A percentile compares a stretch with the other conserved stretches of the same genome.
These are phyloP conservation scores for Drosophila lacicola DNA, from an alignment of 2,888 invertebrate genomes.

Conservation along the genomic window DNA sequence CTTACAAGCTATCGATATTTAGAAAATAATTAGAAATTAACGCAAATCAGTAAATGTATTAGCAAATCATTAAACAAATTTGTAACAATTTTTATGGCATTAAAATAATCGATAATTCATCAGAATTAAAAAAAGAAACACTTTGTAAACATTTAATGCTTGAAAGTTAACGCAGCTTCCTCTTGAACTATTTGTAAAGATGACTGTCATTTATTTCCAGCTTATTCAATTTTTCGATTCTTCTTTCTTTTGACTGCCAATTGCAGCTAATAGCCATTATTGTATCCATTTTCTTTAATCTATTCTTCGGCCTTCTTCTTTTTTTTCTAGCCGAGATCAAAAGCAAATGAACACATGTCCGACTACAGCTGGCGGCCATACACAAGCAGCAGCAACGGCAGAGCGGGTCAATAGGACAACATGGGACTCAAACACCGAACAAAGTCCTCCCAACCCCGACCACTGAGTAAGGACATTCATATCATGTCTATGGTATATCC, in stretches of 20 bases:
- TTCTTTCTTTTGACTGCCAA: background rate
- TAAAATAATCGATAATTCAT: too few relatives aligned
- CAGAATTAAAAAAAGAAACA: too few relatives aligned
- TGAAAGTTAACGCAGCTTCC: background rate
- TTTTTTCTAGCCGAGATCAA: slow-evolving; percentile 28
- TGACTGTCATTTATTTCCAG: background rate
- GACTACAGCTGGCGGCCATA: slow-evolving; percentile 19
- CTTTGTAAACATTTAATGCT: too few relatives aligned
- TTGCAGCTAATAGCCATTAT: slow-evolving; percentile 24
- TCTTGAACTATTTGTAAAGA: background rate
- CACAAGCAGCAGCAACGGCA: slow-evolving; percentile 10
- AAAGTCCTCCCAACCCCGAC: too few relatives aligned
- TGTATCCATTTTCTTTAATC: slow-evolving; percentile 2
- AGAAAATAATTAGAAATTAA: too few relatives aligned
- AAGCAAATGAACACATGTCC: slow-evolving; percentile 61
- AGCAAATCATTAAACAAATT: too few relatives aligned
- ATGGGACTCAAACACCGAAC: background rate
- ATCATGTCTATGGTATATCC: slow-evolving; percentile 18
- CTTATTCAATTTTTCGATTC: background rate
- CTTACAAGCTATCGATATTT: too few relatives aligned
- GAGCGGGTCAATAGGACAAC: slow-evolving; percentile 41
- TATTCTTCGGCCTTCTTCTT: background rate
- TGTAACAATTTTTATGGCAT: too few relatives aligned
- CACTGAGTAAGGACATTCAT: slow-evolving; percentile 7
- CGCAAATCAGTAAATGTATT: too few relatives aligned